Conservation (phyloP, 2,888 invertebrate genomes). For the Synergus gifuensis region DNA sequence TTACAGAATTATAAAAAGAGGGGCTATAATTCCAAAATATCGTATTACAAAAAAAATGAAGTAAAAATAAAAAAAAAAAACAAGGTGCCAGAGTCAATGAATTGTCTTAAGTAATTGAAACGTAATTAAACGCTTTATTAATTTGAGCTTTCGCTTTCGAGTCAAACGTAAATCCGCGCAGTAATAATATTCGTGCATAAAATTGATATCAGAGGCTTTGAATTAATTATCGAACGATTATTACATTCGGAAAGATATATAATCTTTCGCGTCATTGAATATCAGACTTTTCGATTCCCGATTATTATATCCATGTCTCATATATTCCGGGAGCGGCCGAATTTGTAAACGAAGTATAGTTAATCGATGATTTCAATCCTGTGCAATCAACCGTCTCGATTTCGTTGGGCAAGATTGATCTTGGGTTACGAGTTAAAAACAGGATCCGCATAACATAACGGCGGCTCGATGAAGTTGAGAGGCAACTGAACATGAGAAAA, state of each 20-base stretch:
- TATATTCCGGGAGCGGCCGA: slow-evolving; percentile 31
- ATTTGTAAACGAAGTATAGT: slow-evolving; percentile 40
- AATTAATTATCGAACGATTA: slow-evolving; percentile 22
- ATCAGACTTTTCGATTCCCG: slow-evolving; percentile 31
- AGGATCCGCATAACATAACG: slow-evolving; percentile 38
- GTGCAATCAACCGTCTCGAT: slow-evolving; percentile 38
- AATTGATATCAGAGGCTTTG: neutral
- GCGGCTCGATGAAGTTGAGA: slow-evolving; percentile 38
- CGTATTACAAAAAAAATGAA: neutral
- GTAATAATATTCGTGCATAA: neutral
- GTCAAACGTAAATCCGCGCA: neutral
- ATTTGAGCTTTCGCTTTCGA: neutral
- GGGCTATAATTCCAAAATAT: neutral
- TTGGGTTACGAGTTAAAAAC: slow-evolving; percentile 39
- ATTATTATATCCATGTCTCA: slow-evolving; percentile 13
- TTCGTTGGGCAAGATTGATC: slow-evolving; percentile 35
- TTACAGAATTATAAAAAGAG: neutral
- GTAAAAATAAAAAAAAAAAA: too few relatives aligned
- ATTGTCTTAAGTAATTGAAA: neutral
- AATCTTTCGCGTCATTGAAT: slow-evolving; percentile 6
- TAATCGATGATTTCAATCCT: slow-evolving; percentile 36
- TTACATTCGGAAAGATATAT: neutral
- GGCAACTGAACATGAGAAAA: slow-evolving; percentile 39
- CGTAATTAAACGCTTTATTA: neutral
- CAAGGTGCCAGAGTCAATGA: too few relatives aligned